phyloP scores from a whole-genome alignment of 2,888 invertebrate species.

The Aporophyla nigra region DNA sequence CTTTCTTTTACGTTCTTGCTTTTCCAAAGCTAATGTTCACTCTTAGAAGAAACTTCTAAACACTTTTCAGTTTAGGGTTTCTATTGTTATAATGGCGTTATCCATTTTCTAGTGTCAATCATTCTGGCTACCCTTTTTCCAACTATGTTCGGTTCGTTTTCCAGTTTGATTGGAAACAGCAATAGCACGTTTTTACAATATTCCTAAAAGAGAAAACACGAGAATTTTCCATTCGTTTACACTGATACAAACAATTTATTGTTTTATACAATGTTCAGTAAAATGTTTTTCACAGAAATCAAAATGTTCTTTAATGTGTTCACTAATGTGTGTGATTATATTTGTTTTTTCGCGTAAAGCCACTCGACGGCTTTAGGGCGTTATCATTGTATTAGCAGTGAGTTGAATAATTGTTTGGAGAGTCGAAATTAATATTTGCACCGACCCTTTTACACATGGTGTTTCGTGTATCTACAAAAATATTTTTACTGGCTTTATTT shows the following conservation, averaged over 20 bases:
- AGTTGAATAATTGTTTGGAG: neutral
- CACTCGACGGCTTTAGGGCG: neutral
- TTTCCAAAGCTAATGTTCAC: too few relatives aligned
- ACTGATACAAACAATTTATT: neutral
- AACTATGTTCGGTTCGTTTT: neutral
- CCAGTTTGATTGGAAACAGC: neutral
- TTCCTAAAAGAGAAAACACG: neutral
- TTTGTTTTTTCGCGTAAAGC: neutral
- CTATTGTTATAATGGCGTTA: too few relatives aligned
- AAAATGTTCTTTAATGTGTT: neutral
- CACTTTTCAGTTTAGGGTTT: too few relatives aligned
- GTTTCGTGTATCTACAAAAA: neutral
- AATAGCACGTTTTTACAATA: neutral
- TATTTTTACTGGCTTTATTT: neutral
- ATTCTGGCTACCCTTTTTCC: neutral
- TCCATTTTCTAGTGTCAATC: neutral
- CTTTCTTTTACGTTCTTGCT: too few relatives aligned
- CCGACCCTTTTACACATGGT: neutral
- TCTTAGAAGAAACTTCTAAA: too few relatives aligned
- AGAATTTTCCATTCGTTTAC: neutral
- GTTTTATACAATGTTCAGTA: neutral
- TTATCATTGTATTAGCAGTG: neutral
- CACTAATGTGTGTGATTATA: too few relatives aligned
- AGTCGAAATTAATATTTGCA: neutral
- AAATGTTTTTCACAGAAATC: neutral